A percentile compares a stretch with the other conserved stretches of the same genome.
phyloP scores from a whole-genome alignment of 2,797 vertebrate genomes.

The Schizopygopsis pylzovi region DNA sequence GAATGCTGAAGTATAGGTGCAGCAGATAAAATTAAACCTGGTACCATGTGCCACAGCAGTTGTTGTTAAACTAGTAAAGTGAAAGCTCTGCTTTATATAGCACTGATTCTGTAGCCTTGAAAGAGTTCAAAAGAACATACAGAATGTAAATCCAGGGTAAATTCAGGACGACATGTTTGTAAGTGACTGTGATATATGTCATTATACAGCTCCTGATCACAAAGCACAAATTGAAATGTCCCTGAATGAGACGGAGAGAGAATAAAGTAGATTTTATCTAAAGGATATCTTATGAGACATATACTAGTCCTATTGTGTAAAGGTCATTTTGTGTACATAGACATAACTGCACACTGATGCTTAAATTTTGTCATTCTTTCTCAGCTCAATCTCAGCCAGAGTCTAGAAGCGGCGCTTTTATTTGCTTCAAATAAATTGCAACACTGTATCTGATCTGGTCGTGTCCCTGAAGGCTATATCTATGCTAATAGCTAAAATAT shows the following conservation, averaged over 20 bases:
- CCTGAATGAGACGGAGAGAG: background rate
- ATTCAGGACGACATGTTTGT: background rate
- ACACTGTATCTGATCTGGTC: constrained; percentile 46
- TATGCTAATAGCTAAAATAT: constrained; percentile 49
- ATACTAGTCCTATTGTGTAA: constrained; percentile 27
- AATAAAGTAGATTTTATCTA: constrained; percentile 31
- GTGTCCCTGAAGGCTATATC: constrained; percentile 48
- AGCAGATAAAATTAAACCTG: background rate
- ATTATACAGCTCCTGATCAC: constrained; percentile 28
- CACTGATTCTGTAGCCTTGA: background rate
- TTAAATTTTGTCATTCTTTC: constrained; percentile 38
- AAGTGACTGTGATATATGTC: background rate
- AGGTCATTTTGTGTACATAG: constrained; percentile 37
- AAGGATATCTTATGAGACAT: constrained; percentile 50
- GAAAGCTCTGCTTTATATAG: background rate
- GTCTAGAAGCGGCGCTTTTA: constrained; percentile 2
- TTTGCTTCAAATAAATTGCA: constrained; percentile 40
- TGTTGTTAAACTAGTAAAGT: background rate
- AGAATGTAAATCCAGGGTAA: background rate
- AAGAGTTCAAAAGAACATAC: background rate
- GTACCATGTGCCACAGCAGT: background rate
- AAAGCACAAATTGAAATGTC: constrained; percentile 25
- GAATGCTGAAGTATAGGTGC: background rate
- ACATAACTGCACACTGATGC: constrained; percentile 17
- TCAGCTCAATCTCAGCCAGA: constrained; percentile 24